A percentile compares a stretch with the other conserved stretches of the same genome.
Conservation (phyloP, 1,140 invertebrate genomes). For the Anastrepha ludens region DNA sequence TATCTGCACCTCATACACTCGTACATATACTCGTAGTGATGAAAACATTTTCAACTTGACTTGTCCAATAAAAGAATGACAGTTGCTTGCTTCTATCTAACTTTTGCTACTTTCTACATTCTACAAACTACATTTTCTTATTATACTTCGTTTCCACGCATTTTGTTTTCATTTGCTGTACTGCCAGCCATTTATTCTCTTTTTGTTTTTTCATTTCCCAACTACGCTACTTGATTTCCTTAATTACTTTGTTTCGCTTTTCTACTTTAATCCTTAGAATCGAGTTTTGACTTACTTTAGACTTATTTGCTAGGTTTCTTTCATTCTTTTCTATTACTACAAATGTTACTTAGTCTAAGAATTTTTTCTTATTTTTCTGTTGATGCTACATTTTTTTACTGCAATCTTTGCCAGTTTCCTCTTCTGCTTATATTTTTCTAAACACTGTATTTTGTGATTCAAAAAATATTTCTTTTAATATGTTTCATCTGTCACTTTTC, state of each 20-base stretch:
- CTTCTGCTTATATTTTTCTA: conserved; percentile 8
- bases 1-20: not conserved
- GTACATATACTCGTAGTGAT: not conserved
- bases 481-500: not conserved
- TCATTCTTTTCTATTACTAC: conserved; percentile 37
- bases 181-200: not conserved
- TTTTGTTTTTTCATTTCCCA: conserved; percentile 8
- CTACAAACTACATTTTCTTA: conserved; percentile 47
- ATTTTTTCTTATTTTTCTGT: not conserved
- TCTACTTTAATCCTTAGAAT: conserved; percentile 36
- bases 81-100: conserved; percentile 43
- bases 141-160: conserved; percentile 32
- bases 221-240: conserved; percentile 31
- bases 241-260: not conserved
- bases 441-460: not conserved
- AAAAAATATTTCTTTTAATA: conserved; percentile 42
- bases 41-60: conserved; percentile 8
- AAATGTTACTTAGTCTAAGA: conserved; percentile 21
- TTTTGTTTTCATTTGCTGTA: not conserved
- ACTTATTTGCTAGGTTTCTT: conserved; percentile 30
- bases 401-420: not conserved
- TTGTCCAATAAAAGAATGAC: conserved; percentile 28
- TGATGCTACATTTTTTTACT: not conserved
- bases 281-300: conserved; percentile 39
- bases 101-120: conserved; percentile 47